Evolutionary conservation across 1,140 invertebrate species (phyloP).

Genomic region (Drosophila nigrodunni): DNA sequence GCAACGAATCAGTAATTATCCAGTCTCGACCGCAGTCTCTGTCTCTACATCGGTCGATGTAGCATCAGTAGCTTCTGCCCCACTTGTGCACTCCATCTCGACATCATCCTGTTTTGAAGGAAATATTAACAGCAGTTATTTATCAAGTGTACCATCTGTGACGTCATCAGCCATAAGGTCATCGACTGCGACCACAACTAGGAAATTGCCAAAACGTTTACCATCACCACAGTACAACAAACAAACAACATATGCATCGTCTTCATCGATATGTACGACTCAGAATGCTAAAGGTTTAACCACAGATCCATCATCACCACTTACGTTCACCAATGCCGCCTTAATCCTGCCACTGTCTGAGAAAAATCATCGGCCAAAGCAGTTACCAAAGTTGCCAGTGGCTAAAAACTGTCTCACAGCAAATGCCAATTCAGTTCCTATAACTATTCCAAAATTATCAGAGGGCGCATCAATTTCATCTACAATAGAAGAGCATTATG

Average conservation of each 20-base stretch:
- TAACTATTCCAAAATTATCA: constrained; percentile 12
- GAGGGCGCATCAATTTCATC: constrained; percentile 4
- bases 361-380: constrained; percentile 58
- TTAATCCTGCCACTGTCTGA: constrained; percentile 23
- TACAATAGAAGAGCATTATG: background rate
- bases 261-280: constrained; percentile 19
- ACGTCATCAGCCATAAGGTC: constrained; percentile 19
- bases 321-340: constrained; percentile 1
- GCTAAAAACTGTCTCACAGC: constrained; percentile 20
- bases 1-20: constrained; percentile 15
- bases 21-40: constrained; percentile 1
- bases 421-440: constrained; percentile 27
- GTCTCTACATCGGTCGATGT: background rate
- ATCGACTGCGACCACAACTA: constrained; percentile 51
- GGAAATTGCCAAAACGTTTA: constrained; percentile 82
- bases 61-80: background rate
- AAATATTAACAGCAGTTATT: background rate
- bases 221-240: constrained; percentile 56
- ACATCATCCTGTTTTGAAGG: background rate
- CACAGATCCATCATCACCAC: constrained; percentile 20
- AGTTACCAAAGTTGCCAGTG: constrained; percentile 67
- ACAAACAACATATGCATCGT: too few relatives aligned
- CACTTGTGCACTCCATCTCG: background rate
- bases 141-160: constrained; percentile 22
- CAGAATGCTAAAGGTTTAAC: background rate